Conservation (phyloP, 1,140 invertebrate genomes). For the Zaprionus inermis region DNA sequence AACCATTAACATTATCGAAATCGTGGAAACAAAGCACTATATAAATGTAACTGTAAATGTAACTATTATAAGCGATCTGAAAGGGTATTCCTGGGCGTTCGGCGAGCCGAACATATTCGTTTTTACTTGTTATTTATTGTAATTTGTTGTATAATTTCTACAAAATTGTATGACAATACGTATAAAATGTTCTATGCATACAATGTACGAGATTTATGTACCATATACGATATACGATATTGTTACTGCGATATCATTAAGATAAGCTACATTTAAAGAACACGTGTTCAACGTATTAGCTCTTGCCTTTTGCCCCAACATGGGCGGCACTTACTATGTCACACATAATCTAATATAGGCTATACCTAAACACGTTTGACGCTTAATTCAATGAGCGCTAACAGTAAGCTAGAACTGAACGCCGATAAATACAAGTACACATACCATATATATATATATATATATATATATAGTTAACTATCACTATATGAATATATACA, state of each 20-base stretch:
- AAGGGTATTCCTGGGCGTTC: background rate
- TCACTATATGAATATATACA: constrained; percentile 1
- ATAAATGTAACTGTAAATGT: no score
- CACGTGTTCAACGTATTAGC: constrained; percentile 41
- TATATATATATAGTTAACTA: constrained; percentile 1
- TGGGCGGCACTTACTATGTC: constrained; percentile 68
- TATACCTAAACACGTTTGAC: constrained; percentile 77
- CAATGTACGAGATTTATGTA: constrained; percentile 55
- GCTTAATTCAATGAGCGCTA: constrained; percentile 70
- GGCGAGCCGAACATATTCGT: background rate
- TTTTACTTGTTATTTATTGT: background rate
- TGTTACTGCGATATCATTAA: constrained; percentile 18
- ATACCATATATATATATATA: background rate
- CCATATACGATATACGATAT: constrained; percentile 47
- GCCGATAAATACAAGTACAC: constrained; percentile 30
- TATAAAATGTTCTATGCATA: constrained; percentile 67
- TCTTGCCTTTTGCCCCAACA: constrained; percentile 13
- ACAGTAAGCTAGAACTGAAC: constrained; percentile 51
- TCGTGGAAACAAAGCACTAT: background rate
- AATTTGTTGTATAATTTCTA: constrained; percentile 66
- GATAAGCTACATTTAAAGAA: constrained; percentile 17
- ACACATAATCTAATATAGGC: constrained; percentile 74
- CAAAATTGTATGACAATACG: constrained; percentile 74
- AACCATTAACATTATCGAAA: no score
- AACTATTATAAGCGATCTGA: background rate